Percentiles rank a stretch among this genome's conserved stretches.
phyloP scores from a whole-genome alignment of 1,140 invertebrate genomes.

The Drosophila willistoni region DNA sequence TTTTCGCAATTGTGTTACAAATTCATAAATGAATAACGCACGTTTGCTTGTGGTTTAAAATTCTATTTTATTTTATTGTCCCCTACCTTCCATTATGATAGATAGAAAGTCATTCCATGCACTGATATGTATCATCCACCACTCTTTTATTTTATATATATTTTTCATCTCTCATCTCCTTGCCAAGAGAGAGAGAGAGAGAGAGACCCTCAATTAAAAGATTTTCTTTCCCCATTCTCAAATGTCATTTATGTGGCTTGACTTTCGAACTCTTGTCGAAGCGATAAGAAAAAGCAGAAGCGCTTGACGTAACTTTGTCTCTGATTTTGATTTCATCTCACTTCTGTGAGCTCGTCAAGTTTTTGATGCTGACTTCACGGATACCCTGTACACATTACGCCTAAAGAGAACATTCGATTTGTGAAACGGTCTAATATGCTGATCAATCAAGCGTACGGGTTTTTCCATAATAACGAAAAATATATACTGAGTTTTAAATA shows the following conservation, averaged over 20 bases:
- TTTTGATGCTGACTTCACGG: not conserved
- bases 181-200: not conserved
- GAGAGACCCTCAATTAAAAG: conserved; percentile 12
- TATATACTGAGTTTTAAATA: not conserved
- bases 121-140: conserved; percentile 48
- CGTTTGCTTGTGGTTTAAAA: conserved; percentile 76
- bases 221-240: conserved; percentile 10
- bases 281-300: conserved; percentile 28
- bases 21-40: conserved; percentile 81
- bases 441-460: no score
- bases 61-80: conserved; percentile 78
- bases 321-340: conserved; percentile 7
- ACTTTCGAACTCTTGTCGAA: conserved; percentile 18
- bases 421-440: no score
- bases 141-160: conserved; percentile 7
- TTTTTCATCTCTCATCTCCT: not conserved
- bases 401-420: no score
- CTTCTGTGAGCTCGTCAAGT: no score
- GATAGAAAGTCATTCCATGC: conserved; percentile 24
- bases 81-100: not conserved
- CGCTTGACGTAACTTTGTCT: conserved; percentile 7
- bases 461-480: not conserved
- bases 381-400: not conserved
- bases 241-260: conserved; percentile 12
- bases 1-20: conserved; percentile 79